Percentiles rank a stretch among this genome's conserved stretches.
These are phyloP conservation scores for Dichetophora obliterata DNA, from an alignment of 2,888 invertebrate genomes.

Conservation along the genomic window DNA sequence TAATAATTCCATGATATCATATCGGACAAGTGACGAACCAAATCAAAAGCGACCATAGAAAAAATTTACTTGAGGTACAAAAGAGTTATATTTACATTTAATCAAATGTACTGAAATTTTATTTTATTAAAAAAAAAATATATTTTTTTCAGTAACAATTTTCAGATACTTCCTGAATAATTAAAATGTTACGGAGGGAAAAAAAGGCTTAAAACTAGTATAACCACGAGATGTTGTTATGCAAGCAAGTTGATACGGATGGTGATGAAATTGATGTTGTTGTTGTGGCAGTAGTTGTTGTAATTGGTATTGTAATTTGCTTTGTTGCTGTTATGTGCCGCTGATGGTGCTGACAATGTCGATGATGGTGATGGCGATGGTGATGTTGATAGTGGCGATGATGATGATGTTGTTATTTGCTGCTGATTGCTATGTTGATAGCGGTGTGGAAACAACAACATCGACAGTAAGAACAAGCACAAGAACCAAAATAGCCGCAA, in stretches of 20 bases:
- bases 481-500: background rate
- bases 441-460: background rate
- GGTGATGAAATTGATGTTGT: background rate
- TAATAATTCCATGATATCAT: too few species aligned
- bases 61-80: too few species aligned
- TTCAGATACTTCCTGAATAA: too few species aligned
- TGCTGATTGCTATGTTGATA: constrained; percentile 10
- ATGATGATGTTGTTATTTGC: background rate
- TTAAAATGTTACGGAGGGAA: too few species aligned
- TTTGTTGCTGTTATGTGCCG: constrained; percentile 7
- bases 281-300: background rate
- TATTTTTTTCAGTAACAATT: too few species aligned
- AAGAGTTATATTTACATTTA: too few species aligned
- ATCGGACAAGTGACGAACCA: too few species aligned
- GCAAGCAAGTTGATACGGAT: background rate
- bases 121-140: too few species aligned
- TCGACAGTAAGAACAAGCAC: background rate
- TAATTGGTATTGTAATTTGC: background rate
- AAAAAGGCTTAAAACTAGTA: too few species aligned
- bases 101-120: too few species aligned
- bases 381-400: background rate
- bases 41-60: too few species aligned
- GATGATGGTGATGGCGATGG: background rate
- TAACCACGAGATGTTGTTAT: too few species aligned
- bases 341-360: background rate